Evolutionary conservation across 2,888 invertebrate genomes (phyloP).

Genomic region (Tetranychus truncatus): DNA sequence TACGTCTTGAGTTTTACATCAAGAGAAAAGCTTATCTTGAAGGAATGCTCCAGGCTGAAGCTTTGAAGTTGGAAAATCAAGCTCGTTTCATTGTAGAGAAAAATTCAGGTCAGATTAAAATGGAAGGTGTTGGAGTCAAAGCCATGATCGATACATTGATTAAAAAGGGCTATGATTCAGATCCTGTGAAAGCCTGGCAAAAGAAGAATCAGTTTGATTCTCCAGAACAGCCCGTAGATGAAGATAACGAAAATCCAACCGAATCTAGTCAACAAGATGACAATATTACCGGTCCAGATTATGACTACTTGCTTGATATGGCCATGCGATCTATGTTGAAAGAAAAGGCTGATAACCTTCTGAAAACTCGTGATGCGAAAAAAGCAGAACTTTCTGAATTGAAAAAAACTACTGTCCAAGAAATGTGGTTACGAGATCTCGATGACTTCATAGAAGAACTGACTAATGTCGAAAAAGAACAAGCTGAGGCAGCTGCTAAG

Average conservation of each 20-base stretch:
- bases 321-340: conserved; percentile 84
- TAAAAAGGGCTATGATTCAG: conserved; percentile 45
- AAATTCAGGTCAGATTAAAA: conserved; percentile 44
- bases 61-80: conserved; percentile 67
- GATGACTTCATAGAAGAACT: conserved; percentile 41
- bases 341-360: conserved; percentile 72
- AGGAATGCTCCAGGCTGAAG: conserved; percentile 74
- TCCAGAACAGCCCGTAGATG: neutral
- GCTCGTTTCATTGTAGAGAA: conserved; percentile 48
- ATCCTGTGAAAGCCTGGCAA: conserved; percentile 52
- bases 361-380: conserved; percentile 67
- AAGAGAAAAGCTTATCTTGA: conserved; percentile 74
- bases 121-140: conserved; percentile 40
- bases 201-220: conserved; percentile 31
- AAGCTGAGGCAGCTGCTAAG: conserved; percentile 45
- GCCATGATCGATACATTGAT: conserved; percentile 64
- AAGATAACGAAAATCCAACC: conserved; percentile 19
- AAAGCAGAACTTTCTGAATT: conserved; percentile 43
- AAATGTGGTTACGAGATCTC: conserved; percentile 75
- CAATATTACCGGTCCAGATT: conserved; percentile 19
- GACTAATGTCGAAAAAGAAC: conserved; percentile 48
- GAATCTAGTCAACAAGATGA: conserved; percentile 30
- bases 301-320: conserved; percentile 80
- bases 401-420: conserved; percentile 49
- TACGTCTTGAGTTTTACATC: conserved; percentile 58